Conservation (phyloP, 1,140 invertebrate genomes). For the Mactra quadrangularis region DNA sequence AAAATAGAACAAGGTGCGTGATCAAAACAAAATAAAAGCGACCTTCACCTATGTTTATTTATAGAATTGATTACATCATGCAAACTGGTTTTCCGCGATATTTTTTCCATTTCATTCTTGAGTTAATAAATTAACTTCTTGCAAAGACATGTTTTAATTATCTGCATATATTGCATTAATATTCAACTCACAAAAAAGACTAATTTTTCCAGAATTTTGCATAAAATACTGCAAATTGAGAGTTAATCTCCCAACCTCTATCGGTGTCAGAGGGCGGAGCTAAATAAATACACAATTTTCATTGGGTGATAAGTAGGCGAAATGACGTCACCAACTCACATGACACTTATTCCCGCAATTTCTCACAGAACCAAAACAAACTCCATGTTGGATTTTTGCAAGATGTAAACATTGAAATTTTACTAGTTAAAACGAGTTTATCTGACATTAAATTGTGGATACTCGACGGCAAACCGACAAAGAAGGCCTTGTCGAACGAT, state of each 20-base stretch:
- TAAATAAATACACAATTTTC: constrained; percentile 5
- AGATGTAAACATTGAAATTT: constrained; percentile 43
- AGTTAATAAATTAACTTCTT: background rate
- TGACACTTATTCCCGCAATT: constrained; percentile 61
- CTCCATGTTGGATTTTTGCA: constrained; percentile 59
- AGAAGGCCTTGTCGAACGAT: constrained; percentile 58
- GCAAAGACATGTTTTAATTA: no score
- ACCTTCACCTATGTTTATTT: constrained; percentile 24
- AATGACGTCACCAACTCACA: constrained; percentile 49
- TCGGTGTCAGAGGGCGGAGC: constrained; percentile 3
- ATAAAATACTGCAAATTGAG: background rate
- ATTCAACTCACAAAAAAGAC: no score
- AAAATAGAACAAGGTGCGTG: constrained; percentile 20
- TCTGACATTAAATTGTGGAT: constrained; percentile 50
- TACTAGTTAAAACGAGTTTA: constrained; percentile 20
- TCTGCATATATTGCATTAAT: no score
- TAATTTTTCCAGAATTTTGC: background rate
- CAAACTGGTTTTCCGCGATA: background rate
- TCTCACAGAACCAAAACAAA: constrained; percentile 63
- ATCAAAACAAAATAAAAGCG: constrained; percentile 41
- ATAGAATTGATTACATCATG: constrained; percentile 42
- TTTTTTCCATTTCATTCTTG: background rate
- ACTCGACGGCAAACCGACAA: constrained; percentile 47
- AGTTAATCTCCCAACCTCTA: constrained; percentile 17
- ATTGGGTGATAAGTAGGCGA: constrained; percentile 10